Percentiles rank a stretch among this genome's conserved stretches.
phyloP scores from a whole-genome alignment of 2,888 invertebrate genomes.

The Uloborus plumipes region DNA sequence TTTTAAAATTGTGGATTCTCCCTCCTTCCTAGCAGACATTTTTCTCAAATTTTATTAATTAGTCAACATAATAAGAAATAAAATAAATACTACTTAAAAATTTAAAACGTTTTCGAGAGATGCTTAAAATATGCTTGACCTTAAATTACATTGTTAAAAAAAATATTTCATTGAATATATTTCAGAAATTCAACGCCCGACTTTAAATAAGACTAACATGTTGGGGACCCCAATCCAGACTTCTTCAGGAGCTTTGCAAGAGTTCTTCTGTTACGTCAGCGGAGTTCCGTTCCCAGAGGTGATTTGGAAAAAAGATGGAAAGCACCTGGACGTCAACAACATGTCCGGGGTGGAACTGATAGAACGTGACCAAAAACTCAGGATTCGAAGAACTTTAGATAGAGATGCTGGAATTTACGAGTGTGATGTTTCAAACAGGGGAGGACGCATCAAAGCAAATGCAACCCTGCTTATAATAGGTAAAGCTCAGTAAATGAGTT shows the following conservation, averaged over 20 bases:
- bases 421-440: constrained; percentile 64
- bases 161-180: not conserved
- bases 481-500: not conserved
- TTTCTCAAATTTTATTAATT: too few relatives aligned
- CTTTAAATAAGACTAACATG: constrained; percentile 56
- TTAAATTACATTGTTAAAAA: not conserved
- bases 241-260: constrained; percentile 23
- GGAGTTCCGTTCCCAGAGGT: constrained; percentile 46
- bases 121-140: not conserved
- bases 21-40: too few relatives aligned
- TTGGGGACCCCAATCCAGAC: constrained; percentile 1
- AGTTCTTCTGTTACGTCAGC: constrained; percentile 41
- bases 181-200: constrained; percentile 59
- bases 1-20: too few relatives aligned
- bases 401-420: constrained; percentile 66
- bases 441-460: constrained; percentile 46
- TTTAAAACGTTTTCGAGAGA: not conserved
- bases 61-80: too few relatives aligned
- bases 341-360: constrained; percentile 63
- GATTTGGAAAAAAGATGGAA: constrained; percentile 58
- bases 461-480: constrained; percentile 34
- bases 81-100: too few relatives aligned
- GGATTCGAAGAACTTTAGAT: constrained; percentile 58
- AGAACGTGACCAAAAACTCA: constrained; percentile 59
- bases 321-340: constrained; percentile 49